Evolutionary conservation across 2,888 invertebrate species (phyloP).

Genomic region (Glomeris marginata): DNA sequence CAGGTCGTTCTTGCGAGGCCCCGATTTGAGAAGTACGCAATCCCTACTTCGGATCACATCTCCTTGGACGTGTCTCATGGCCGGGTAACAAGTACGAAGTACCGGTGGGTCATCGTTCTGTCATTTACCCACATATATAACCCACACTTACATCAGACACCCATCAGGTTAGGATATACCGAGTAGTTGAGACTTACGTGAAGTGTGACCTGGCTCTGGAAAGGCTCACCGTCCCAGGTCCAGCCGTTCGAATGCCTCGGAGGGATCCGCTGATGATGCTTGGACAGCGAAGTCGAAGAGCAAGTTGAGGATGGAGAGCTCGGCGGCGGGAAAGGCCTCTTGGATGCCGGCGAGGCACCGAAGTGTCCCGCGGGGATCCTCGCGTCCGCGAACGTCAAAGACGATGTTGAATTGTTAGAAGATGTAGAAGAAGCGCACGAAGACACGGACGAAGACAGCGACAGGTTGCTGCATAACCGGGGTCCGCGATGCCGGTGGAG

Average conservation of each 20-base stretch:
- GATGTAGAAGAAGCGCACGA: too few species aligned
- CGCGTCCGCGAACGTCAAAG: too few species aligned
- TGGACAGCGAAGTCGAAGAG: conserved; percentile 3
- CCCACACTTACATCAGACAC: too few species aligned
- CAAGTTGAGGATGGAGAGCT: conserved; percentile 13
- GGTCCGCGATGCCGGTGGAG: too few species aligned
- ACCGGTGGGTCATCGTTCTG: conserved; percentile 61
- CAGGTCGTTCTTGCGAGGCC: conserved; percentile 62
- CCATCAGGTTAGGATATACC: too few species aligned
- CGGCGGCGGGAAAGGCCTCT: conserved; percentile 10
- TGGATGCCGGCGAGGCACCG: conserved; percentile 9
- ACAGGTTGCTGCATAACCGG: too few species aligned
- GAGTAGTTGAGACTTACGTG: conserved; percentile 47
- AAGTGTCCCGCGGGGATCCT: conserved; percentile 8
- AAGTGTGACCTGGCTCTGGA: conserved; percentile 67
- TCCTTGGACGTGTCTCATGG: conserved; percentile 71
- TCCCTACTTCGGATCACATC: conserved; percentile 77
- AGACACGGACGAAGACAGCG: too few species aligned
- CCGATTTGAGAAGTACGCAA: conserved; percentile 80
- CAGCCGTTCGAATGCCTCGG: conserved; percentile 75
- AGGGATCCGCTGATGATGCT: background rate
- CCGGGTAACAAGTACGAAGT: conserved; percentile 67
- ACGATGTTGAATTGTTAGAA: too few species aligned
- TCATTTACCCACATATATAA: conserved; percentile 1
- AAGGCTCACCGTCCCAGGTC: conserved; percentile 75